Conservation (phyloP, 2,113 vertebrate species). For the Scalopus aquaticus region DNA sequence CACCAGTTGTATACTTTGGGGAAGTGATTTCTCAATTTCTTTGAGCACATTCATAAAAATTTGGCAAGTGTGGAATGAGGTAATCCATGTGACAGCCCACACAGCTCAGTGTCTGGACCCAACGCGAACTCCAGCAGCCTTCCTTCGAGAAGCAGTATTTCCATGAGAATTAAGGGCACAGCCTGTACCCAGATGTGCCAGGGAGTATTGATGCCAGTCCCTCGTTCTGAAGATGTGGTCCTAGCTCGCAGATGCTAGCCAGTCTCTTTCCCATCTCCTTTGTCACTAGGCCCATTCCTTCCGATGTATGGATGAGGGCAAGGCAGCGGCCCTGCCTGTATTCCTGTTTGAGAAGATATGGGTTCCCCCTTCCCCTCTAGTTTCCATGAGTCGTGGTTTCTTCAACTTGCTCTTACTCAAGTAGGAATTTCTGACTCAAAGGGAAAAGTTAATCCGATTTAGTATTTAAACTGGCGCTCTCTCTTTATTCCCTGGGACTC, state of each 20-base stretch:
- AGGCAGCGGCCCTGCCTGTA: neutral
- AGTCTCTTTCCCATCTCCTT: neutral
- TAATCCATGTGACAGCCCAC: neutral
- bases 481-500: neutral
- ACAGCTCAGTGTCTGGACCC: neutral
- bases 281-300: neutral
- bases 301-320: neutral
- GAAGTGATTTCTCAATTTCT: slow-evolving; percentile 1
- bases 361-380: neutral
- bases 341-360: neutral
- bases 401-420: neutral
- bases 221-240: neutral
- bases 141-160: neutral
- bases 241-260: neutral
- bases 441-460: neutral
- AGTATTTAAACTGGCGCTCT: neutral
- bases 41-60: neutral
- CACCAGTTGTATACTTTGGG: neutral
- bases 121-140: neutral
- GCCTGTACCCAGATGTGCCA: too few species aligned
- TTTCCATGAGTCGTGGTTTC: neutral
- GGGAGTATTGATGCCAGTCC: too few species aligned
- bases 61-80: neutral
- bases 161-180: neutral
- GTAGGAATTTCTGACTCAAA: slow-evolving; percentile 19